phyloP scores from a whole-genome alignment of 2,113 vertebrate species.

The Pao palembangensis region DNA sequence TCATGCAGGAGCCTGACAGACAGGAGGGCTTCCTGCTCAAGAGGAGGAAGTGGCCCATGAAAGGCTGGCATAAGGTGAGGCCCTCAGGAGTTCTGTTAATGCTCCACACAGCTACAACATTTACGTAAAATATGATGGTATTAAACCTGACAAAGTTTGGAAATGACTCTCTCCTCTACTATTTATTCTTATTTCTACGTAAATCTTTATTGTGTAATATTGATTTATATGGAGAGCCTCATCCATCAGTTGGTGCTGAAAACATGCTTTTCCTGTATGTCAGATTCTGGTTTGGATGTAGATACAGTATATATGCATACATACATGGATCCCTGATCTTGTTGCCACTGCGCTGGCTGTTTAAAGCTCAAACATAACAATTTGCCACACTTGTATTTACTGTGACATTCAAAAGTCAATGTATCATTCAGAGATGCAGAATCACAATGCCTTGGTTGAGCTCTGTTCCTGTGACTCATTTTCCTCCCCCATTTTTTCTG shows the following conservation, averaged over 20 bases:
- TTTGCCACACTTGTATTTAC: too few relatives aligned
- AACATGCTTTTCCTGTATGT: too few relatives aligned
- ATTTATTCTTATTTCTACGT: not conserved
- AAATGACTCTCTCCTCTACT: not conserved
- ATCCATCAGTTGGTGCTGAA: too few relatives aligned
- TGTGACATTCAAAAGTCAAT: too few relatives aligned
- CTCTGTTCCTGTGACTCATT: slow-evolving; percentile 39
- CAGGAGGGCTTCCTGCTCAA: slow-evolving; percentile 93
- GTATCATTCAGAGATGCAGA: too few relatives aligned
- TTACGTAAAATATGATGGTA: too few relatives aligned
- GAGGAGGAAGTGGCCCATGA: slow-evolving; percentile 97
- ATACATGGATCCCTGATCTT: too few relatives aligned
- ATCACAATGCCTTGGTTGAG: slow-evolving; percentile 6
- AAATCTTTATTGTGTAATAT: not conserved
- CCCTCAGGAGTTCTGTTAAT: not conserved
- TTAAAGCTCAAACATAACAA: too few relatives aligned
- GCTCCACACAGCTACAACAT: too few relatives aligned
- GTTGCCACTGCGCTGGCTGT: too few relatives aligned
- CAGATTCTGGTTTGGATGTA: too few relatives aligned
- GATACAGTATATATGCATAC: too few relatives aligned
- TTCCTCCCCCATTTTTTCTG: slow-evolving; percentile 12
- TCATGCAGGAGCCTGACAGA: slow-evolving; percentile 82
- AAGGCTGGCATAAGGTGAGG: slow-evolving; percentile 97
- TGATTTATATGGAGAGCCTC: not conserved
- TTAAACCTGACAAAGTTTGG: not conserved